Evolutionary conservation across 1,140 invertebrate species (phyloP), one percentile per base, ranked within the genome.

Genomic region (Cheumatopsyche charites): DNA sequence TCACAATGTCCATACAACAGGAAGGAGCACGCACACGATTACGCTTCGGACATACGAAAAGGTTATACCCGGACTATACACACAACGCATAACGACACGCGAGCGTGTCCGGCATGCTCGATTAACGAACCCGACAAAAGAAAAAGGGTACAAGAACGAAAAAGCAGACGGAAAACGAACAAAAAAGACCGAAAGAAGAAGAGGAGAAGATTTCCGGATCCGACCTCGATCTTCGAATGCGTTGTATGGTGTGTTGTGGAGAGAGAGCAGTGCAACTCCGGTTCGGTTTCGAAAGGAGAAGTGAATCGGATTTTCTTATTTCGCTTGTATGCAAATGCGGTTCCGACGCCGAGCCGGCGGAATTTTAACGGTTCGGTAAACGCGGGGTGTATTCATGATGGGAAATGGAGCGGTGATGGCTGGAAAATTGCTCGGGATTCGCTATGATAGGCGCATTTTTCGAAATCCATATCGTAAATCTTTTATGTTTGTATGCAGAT

Each of bases 21-120:
- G 66, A 68, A 55, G 66, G 26, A 29, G 47, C 21, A 23, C n/a
- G n/a, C n/a, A n/a, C n/a, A n/a, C 43, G 29, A 55, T 68, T 68
- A 68, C 66, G 66, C 36, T 19, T 45, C 49, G 55, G 49, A 68
- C 66, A 68, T 68, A 68, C 66, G 66, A 68, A 63, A 47, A 66
- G 63, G 63, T 42, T 47, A 43, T 62, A 4, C 23, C 29, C 7
- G 15, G 15, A 52, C 41, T 42, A 42, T 19, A 25, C 36, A 13
- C 62, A 7, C n/a, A 19, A 21, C 47, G 23, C 21, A 25, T 66
- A 66, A 58, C 21, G 17, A 58, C 25, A 9, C 29, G 29, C 3
- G 29, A 36, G 29, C 29, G 17, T 58, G 23, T 58, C 15, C 43
- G 43, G 11, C 43, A 36, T 36, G 29, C 15, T 47, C 15, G 11